These are phyloP conservation scores for Atta texana DNA, from an alignment of 1,140 invertebrate species.

Conservation along the genomic window DNA sequence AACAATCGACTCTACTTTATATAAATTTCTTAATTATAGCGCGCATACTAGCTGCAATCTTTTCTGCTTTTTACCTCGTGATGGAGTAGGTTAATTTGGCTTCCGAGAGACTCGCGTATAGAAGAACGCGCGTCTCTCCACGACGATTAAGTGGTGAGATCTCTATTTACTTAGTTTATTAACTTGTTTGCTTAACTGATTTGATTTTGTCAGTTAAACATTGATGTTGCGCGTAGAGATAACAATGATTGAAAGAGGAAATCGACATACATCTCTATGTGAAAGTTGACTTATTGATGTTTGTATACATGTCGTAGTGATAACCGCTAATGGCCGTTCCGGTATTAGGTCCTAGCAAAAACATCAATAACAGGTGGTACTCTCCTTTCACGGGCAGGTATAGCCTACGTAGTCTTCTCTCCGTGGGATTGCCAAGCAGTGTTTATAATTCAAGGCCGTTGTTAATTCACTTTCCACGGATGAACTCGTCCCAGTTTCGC, in stretches of 20 bases:
- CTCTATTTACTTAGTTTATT: not conserved
- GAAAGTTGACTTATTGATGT: constrained; percentile 41
- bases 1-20: not conserved
- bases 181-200: not conserved
- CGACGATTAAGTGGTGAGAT: not conserved
- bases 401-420: constrained; percentile 6
- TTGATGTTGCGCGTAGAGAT: not conserved
- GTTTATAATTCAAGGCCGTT: constrained; percentile 34
- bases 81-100: not conserved
- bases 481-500: constrained; percentile 51
- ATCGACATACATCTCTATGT: constrained; percentile 9
- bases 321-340: not conserved
- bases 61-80: not conserved
- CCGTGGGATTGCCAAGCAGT: not conserved
- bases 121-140: not conserved
- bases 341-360: not conserved
- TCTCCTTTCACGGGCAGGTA: constrained; percentile 42
- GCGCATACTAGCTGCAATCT: not conserved
- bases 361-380: constrained; percentile 15
- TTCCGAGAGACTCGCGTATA: not conserved
- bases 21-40: not conserved
- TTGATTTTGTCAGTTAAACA: not conserved
- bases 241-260: not conserved
- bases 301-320: not conserved
- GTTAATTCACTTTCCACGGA: constrained; percentile 53